A percentile compares a stretch with the other conserved stretches of the same genome.
Evolutionary conservation across 2,113 vertebrate genomes (phyloP).

Genomic region (Ia io): DNA sequence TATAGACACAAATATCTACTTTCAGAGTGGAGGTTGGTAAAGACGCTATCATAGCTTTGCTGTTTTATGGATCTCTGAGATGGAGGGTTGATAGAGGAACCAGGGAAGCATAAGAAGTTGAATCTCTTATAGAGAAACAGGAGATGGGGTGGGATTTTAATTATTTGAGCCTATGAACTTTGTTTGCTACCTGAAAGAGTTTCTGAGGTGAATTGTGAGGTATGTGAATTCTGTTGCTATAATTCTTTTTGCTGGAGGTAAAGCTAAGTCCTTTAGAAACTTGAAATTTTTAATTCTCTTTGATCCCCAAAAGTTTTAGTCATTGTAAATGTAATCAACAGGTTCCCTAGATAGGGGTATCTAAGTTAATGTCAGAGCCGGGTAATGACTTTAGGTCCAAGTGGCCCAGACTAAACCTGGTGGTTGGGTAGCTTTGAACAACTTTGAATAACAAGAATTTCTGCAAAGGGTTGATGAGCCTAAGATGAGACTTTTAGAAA

Average conservation of each 20-base stretch:
- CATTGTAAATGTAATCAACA: background rate
- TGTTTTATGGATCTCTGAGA: slow-evolving; percentile 18
- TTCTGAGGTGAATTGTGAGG: background rate
- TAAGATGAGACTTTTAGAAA: slow-evolving; percentile 9
- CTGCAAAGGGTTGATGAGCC: background rate
- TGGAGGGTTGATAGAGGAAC: background rate
- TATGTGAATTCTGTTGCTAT: slow-evolving; percentile 1
- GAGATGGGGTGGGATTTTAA: background rate
- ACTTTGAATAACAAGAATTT: slow-evolving; percentile 22
- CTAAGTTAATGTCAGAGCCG: slow-evolving; percentile 29
- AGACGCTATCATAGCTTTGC: background rate
- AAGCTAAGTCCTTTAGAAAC: slow-evolving; percentile 11
- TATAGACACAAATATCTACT: background rate
- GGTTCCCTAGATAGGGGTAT: background rate
- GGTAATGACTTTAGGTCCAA: slow-evolving; percentile 1
- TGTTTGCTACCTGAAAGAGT: slow-evolving; percentile 23
- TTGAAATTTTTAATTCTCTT: background rate
- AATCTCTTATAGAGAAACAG: background rate
- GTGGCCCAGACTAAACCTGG: background rate
- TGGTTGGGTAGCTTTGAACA: background rate
- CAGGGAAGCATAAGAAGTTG: slow-evolving; percentile 16
- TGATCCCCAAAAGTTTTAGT: background rate
- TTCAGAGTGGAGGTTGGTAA: background rate
- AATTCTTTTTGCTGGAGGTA: background rate
- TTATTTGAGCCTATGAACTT: slow-evolving; percentile 14